phyloP scores from a whole-genome alignment of 35 echinoderm and acorn worm species.

The Apostichopus californicus region DNA sequence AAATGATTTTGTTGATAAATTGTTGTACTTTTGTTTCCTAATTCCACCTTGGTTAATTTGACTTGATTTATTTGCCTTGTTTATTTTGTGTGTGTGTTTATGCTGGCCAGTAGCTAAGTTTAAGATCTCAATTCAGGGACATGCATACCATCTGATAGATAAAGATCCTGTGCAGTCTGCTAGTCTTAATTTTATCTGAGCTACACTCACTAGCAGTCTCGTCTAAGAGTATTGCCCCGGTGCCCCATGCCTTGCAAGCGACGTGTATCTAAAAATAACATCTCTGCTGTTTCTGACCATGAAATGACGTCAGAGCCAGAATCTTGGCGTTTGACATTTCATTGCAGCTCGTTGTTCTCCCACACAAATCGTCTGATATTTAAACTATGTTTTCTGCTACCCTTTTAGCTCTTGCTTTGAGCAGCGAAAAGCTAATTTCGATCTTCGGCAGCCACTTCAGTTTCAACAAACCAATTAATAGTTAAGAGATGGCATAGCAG shows the following conservation, averaged over 20 bases:
- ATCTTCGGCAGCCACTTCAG: slow-evolving; percentile 36
- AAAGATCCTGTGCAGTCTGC: not conserved
- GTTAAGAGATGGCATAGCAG: slow-evolving; percentile 21
- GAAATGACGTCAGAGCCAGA: slow-evolving; percentile 28
- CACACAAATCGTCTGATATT: slow-evolving; percentile 38
- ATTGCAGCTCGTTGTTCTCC: not conserved
- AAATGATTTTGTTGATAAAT: no score
- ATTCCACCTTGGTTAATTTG: no score
- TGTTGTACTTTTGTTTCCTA: no score
- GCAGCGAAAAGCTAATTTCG: slow-evolving; percentile 7
- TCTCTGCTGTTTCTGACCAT: slow-evolving; percentile 16
- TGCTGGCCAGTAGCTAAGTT: no score
- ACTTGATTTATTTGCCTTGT: no score
- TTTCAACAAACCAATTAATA: slow-evolving; percentile 48
- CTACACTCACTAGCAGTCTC: not conserved
- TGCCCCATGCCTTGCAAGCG: slow-evolving; percentile 21
- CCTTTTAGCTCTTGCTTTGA: not conserved
- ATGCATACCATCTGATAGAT: no score
- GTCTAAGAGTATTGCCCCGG: not conserved
- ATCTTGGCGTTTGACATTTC: slow-evolving; percentile 31
- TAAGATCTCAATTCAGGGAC: no score
- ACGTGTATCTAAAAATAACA: slow-evolving; percentile 28
- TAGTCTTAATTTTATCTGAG: not conserved
- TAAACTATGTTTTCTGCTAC: slow-evolving; percentile 31
- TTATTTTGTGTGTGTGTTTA: no score